Conservation (phyloP, 2,113 vertebrate species). For the Harpagus bidentatus region DNA sequence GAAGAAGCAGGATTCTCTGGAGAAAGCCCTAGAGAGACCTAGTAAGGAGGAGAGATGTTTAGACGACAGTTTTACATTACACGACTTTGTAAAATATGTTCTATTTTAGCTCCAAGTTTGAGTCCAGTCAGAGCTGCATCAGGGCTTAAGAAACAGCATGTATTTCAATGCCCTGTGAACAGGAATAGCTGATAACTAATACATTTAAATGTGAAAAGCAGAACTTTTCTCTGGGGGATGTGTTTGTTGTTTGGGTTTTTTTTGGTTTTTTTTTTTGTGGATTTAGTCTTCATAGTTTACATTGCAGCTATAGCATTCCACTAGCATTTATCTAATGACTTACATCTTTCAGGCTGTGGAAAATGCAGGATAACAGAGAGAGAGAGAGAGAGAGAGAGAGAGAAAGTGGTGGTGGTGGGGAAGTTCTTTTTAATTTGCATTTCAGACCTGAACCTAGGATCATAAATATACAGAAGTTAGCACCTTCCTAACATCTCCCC, state of each 20-base stretch:
- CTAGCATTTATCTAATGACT: conserved; percentile 52
- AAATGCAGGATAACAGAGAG: neutral
- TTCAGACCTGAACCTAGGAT: conserved; percentile 42
- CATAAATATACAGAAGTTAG: conserved; percentile 30
- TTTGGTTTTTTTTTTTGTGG: conserved; percentile 21
- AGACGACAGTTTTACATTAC: conserved; percentile 63
- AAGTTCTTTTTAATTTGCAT: conserved; percentile 40
- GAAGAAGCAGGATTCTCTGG: neutral
- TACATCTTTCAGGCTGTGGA: conserved; percentile 40
- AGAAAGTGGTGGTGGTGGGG: neutral
- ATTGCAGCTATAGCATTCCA: conserved; percentile 46
- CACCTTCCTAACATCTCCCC: neutral
- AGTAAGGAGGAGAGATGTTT: conserved; percentile 43
- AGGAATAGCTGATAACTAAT: conserved; percentile 67
- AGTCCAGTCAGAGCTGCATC: conserved; percentile 54
- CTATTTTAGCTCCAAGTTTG: conserved; percentile 64
- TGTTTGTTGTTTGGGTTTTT: too few relatives aligned
- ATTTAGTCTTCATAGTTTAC: conserved; percentile 63
- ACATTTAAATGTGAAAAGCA: conserved; percentile 72
- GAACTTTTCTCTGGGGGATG: conserved; percentile 50
- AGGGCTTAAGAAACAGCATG: conserved; percentile 59
- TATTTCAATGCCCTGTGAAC: conserved; percentile 70
- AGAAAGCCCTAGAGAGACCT: conserved; percentile 35
- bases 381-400: neutral
- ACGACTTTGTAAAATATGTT: conserved; percentile 59